Evolutionary conservation across 2,113 vertebrate species (phyloP), one percentile per base, ranked within the genome.

Genomic region (Aythya baeri): DNA sequence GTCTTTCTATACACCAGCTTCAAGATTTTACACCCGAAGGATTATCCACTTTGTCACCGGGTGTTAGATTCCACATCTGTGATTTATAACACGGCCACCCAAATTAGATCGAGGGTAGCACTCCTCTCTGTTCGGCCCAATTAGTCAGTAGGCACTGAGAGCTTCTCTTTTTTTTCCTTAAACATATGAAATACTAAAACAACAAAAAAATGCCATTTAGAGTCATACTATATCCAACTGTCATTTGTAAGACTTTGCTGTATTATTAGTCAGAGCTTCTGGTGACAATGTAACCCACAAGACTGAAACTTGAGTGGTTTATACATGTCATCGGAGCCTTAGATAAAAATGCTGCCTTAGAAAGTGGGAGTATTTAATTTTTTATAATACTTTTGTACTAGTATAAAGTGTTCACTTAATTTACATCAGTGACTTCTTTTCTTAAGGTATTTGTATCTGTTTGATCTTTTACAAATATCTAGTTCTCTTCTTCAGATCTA

Each of bases 181-280:
- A 86, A 70, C 23, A 78, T 46, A 58, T 57, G 32, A 83, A 92
- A 70, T 46, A 86, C 80, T 54, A 62, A 89, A 90, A 59, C 41
- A 81, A 88, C 10, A 7, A 14, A 5, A 5, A 76, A 85, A 72
- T 49, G 70, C 66, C 11, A 92, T 84, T 94, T 95, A 72, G 73
- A 94, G 74, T 89, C 83, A 91, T 91, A 89, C 65, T 89, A 82
- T 83, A 88, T 49, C 50, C 38, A 92, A 79, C 74, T 89, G 88
- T 61, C 86, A 89, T 91, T 95, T 94, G 70, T 93, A 92, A 94
- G 73, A 82, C 63, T 90, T 74, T 18, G 70, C 70, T 85, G 88
- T 89, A 88, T 65, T 78, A 96, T 93, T 96, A 96, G 71, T 95
- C 94, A 97, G 92, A 96, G 91, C 36, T 95, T 91, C 91, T 95